These are phyloP conservation scores for Hololepta plana DNA, from an alignment of 2,888 invertebrate species.

Conservation along the genomic window DNA sequence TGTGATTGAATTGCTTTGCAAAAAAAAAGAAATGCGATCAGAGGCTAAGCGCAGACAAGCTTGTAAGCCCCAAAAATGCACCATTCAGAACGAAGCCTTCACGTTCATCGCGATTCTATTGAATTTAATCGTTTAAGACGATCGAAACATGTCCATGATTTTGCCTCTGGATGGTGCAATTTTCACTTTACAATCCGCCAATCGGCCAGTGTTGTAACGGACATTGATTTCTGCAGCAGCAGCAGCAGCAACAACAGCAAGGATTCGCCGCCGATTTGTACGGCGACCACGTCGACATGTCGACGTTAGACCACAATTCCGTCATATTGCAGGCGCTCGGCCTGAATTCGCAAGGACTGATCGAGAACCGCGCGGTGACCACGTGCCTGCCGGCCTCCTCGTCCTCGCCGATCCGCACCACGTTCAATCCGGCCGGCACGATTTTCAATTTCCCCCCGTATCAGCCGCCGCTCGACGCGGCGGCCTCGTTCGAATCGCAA, in stretches of 20 bases:
- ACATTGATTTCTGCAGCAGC: conserved; percentile 8
- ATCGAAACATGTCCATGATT: no score
- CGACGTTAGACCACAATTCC: conserved; percentile 18
- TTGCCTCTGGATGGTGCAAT: no score
- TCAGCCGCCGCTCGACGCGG: no score
- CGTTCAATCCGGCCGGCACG: conserved; percentile 17
- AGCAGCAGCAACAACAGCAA: conserved; percentile 13
- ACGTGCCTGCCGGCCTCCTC: conserved; percentile 20
- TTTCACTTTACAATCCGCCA: no score
- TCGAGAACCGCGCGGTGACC: conserved; percentile 23
- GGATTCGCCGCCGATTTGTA: conserved; percentile 6
- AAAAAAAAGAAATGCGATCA: no score
- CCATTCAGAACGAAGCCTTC: no score
- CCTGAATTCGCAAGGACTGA: conserved; percentile 19
- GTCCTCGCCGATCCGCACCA: conserved; percentile 22
- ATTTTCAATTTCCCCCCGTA: conserved; percentile 20
- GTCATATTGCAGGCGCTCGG: conserved; percentile 19
- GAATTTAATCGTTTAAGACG: conserved; percentile 2
- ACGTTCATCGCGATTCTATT: no score
- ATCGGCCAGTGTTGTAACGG: conserved; percentile 1
- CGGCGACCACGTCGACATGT: conserved; percentile 12
- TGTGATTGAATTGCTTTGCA: no score
- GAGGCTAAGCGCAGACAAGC: no score
- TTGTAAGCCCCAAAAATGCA: no score
- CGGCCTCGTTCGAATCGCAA: conserved; percentile 27